Base-by-base conservation (phyloP, 2,797 vertebrate species). In the Dendrocincla tyrannina region DNA sequence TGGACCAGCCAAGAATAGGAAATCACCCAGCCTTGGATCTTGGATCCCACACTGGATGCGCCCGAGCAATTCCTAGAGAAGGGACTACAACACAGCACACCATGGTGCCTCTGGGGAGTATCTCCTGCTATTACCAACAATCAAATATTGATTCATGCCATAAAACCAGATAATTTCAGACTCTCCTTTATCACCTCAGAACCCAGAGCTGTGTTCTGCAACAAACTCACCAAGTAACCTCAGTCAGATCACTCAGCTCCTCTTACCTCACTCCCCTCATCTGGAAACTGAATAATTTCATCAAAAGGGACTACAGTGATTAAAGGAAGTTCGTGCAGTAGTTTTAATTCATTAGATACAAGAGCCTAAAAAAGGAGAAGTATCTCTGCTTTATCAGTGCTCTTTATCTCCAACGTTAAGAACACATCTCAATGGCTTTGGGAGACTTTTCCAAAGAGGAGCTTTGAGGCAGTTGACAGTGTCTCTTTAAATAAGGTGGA, bases 401-500 rank as follows among this genome's bases (percentile, higher is more conserved):
- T 68, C 50, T 74, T 64, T 19, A 93, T n/a, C 77, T 44, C 60
- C 73, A 41, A 13, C 30, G 27, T 53, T 66, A 88, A 73, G 32
- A 74, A 85, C 74, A 82, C 39, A 79, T 13, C 75, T 46, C 67
- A 35, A 13, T 22, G 64, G 78, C 86, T 89, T 88, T 50, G 37
- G 53, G 93, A 77, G 76, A 41, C 67, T 72, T 81, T 25, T 53
- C 72, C 33, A 37, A 63, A 35, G 53, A 58, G 74, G 47, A 89
- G 84, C 85, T 74, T 24, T 25, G 84, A 74, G 83, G 75, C 78
- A 94, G 90, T 41, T 72, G 82, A 95, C 88, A 89, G 56, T 50
- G 93, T 97, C 96, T 91, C 88, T 95, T 97, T 94, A 96, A 91
- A 91, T 97, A 89, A 96, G 81, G 83, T 46, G 78, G 50, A 84